These are phyloP conservation scores for Tenualosa ilisha DNA, from an alignment of 2,797 vertebrate genomes.

Conservation along the genomic window DNA sequence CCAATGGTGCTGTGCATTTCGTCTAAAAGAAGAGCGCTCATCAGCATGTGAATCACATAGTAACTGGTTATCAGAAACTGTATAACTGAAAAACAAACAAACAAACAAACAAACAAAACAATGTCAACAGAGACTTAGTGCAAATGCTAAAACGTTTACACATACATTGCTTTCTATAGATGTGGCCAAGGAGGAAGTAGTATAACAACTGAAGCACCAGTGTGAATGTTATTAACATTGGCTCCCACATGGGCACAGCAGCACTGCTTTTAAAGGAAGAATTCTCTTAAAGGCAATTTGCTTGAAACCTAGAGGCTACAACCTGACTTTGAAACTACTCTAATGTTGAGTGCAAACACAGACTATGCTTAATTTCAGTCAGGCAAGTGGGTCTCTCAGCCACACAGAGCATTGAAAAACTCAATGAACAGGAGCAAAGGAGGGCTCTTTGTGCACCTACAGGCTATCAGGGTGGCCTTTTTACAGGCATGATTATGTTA, in stretches of 20 bases:
- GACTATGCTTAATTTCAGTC: slow-evolving; percentile 43
- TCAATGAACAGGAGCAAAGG: background rate
- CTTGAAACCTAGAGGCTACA: slow-evolving; percentile 41
- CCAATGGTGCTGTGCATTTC: slow-evolving; percentile 30
- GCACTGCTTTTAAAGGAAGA: slow-evolving; percentile 48
- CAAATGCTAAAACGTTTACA: background rate
- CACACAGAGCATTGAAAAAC: slow-evolving; percentile 26
- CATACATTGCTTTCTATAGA: background rate
- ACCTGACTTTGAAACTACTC: slow-evolving; percentile 55
- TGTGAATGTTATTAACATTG: slow-evolving; percentile 73
- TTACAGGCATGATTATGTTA: slow-evolving; percentile 28
- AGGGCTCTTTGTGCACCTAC: background rate
- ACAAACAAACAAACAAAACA: background rate
- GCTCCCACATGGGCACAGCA: slow-evolving; percentile 64
- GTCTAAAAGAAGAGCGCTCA: slow-evolving; percentile 23
- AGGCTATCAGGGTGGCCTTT: slow-evolving; percentile 12
- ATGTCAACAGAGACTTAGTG: background rate
- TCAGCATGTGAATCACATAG: background rate
- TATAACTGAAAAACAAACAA: background rate
- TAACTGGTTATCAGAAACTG: background rate
- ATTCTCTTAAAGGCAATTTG: slow-evolving; percentile 42
- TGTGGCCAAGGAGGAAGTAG: slow-evolving; percentile 45
- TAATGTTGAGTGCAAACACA: slow-evolving; percentile 48
- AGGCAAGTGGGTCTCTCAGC: slow-evolving; percentile 42
- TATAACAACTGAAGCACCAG: slow-evolving; percentile 60